Evolutionary conservation across 2,888 invertebrate species (phyloP).

Genomic region (Diadegma fenestrale): DNA sequence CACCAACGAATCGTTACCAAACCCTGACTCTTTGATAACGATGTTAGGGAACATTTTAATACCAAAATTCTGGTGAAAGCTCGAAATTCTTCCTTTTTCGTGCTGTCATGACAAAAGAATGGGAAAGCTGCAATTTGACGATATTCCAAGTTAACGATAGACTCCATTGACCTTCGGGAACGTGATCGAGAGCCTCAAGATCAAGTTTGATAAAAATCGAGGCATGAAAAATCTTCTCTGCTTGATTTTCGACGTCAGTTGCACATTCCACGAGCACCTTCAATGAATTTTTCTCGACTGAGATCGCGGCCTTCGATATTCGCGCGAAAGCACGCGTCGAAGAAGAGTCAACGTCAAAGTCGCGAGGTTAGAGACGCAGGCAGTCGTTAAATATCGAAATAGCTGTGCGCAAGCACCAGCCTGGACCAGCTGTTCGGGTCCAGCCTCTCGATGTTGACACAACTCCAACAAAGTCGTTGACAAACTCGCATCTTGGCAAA

Average conservation of each 20-base stretch:
- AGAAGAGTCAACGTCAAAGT: constrained; percentile 42
- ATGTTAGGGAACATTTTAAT: background rate
- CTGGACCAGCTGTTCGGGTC: constrained; percentile 81
- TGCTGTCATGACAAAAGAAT: too few species aligned
- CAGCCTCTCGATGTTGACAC: constrained; percentile 80
- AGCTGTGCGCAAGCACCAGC: constrained; percentile 75
- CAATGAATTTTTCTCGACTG: background rate
- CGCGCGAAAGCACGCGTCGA: constrained; percentile 26
- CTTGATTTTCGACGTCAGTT: background rate
- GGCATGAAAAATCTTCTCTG: background rate
- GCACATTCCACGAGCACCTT: background rate
- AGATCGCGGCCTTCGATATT: constrained; percentile 11
- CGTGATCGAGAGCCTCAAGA: too few species aligned
- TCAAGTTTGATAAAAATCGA: too few species aligned
- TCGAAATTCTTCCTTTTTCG: too few species aligned
- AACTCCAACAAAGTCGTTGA: constrained; percentile 84
- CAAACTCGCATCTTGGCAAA: constrained; percentile 78
- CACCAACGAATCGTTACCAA: constrained; percentile 27
- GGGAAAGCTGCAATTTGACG: too few species aligned
- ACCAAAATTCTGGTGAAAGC: too few species aligned
- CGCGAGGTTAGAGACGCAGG: constrained; percentile 52
- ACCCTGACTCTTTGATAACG: background rate
- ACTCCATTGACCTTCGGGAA: background rate
- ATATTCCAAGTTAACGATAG: too few species aligned
- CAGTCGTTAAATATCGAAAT: constrained; percentile 82